These are phyloP conservation scores for Bombus confusus DNA, from an alignment of 1,140 invertebrate species.

Conservation along the genomic window DNA sequence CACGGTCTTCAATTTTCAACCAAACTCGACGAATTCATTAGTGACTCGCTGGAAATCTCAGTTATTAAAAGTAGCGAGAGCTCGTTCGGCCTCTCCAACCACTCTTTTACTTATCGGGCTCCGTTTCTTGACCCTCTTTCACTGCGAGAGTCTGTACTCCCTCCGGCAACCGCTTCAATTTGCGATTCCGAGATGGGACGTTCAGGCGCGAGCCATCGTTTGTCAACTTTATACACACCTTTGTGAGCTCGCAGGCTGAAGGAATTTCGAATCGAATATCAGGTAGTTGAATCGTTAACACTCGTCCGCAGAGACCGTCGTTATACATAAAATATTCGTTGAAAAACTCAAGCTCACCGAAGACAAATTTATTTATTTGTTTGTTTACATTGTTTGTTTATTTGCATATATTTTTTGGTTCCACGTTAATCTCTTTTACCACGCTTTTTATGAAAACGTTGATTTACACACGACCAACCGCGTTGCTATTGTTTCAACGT, in stretches of 20 bases:
- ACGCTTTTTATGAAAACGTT: no score
- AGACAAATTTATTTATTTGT: no score
- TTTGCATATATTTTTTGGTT: background rate
- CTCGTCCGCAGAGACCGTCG: background rate
- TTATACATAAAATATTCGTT: no score
- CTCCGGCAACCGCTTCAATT: conserved; percentile 7
- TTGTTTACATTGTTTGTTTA: background rate
- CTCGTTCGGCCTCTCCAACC: conserved; percentile 34
- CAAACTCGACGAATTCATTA: conserved; percentile 63
- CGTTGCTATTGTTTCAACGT: background rate
- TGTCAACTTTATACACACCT: background rate
- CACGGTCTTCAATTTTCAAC: conserved; percentile 9
- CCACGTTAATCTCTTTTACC: background rate
- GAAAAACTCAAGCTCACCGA: background rate
- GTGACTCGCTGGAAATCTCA: conserved; percentile 56
- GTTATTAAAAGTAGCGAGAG: conserved; percentile 69
- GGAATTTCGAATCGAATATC: background rate
- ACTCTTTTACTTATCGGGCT: conserved; percentile 22
- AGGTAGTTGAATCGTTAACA: background rate
- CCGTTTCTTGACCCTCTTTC: conserved; percentile 1
- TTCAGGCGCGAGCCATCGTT: background rate
- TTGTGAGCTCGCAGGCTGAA: background rate
- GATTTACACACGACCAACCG: background rate
- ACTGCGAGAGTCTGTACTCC: background rate
- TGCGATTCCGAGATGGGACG: background rate